Percentiles rank a stretch among this genome's conserved stretches.
These are phyloP conservation scores for Athene noctua DNA, from an alignment of 2,113 vertebrate genomes.

Conservation along the genomic window DNA sequence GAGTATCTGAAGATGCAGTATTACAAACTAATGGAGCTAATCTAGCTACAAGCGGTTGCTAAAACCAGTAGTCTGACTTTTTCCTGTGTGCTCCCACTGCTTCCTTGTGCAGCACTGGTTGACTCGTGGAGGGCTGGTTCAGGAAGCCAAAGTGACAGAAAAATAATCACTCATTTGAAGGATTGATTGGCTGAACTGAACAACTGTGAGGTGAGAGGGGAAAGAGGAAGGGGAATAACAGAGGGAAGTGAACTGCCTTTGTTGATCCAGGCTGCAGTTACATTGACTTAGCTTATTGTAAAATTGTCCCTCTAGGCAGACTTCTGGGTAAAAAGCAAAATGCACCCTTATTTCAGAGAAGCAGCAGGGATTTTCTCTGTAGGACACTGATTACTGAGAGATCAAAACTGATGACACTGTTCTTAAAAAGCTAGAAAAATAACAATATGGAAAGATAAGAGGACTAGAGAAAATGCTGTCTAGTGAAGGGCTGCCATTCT, in stretches of 20 bases:
- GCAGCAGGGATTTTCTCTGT: background rate
- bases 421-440: background rate
- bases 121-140: background rate
- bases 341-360: background rate
- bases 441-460: background rate
- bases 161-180: background rate
- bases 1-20: background rate
- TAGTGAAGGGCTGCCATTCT: background rate
- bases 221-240: slow-evolving; percentile 33
- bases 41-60: background rate
- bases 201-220: slow-evolving; percentile 11
- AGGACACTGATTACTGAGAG: background rate
- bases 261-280: background rate
- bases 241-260: slow-evolving; percentile 30
- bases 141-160: slow-evolving; percentile 16
- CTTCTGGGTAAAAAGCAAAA: background rate
- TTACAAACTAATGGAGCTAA: background rate
- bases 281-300: background rate
- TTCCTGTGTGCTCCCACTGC: slow-evolving; percentile 8
- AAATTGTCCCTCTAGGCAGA: background rate
- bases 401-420: background rate
- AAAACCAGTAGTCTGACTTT: background rate
- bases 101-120: background rate
- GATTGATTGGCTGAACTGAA: slow-evolving; percentile 13
- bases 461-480: background rate